Evolutionary conservation across 92 coral and sea anemone genomes (phyloP).

Genomic region (Paragorgia papillata): DNA sequence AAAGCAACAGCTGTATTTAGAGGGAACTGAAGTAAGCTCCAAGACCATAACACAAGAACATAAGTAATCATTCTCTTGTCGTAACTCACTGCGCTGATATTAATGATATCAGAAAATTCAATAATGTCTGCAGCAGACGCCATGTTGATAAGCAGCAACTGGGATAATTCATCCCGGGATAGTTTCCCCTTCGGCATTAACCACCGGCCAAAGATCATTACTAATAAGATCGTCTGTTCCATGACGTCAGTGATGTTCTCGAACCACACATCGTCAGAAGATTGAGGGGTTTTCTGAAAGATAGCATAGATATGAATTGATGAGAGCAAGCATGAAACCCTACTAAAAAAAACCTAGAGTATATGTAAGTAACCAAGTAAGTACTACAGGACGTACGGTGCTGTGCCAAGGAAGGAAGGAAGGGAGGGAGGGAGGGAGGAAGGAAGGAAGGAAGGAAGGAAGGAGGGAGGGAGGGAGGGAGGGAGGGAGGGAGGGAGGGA

Average conservation of each 20-base stretch:
- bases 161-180: constrained; percentile 89
- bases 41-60: constrained; percentile 84
- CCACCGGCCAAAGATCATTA: constrained; percentile 96
- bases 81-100: constrained; percentile 56
- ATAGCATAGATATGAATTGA: no score
- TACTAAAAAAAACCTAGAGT: no score
- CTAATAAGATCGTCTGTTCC: constrained; percentile 85
- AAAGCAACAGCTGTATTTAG: constrained; percentile 85
- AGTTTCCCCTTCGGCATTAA: constrained; percentile 82
- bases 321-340: no score
- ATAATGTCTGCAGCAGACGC: constrained; percentile 98
- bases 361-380: no score
- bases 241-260: constrained; percentile 82
- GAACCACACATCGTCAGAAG: constrained; percentile 30
- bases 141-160: constrained; percentile 85
- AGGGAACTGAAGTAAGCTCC: constrained; percentile 95
- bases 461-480: no score
- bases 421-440: no score
- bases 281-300: constrained; percentile 13
- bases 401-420: no score
- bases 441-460: no score
- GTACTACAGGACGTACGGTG: no score
- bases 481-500: no score
- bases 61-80: constrained; percentile 69
- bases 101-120: constrained; percentile 93